Base-by-base conservation (phyloP, 2,888 invertebrate species). In the Chromoteleia sp. region DNA sequence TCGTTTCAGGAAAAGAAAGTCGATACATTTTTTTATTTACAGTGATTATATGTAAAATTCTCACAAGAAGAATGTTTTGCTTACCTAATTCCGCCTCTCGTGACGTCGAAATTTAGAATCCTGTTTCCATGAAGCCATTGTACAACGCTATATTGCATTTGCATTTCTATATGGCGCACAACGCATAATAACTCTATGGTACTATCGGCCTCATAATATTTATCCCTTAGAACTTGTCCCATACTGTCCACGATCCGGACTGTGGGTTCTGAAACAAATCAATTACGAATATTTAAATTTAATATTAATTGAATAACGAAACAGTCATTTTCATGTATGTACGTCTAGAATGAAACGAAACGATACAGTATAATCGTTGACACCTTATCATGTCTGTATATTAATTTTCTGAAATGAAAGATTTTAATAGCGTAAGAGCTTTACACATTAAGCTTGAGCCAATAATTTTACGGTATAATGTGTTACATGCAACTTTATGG, bases 181-280 rank as follows among this genome's bases (percentile, higher is more conserved):
- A 94, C 92, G 91, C 95, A 95, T 70, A 94, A 92, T 85, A 95
- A 92, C 65, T 95, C 94, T 54, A 95, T 93, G 10, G 95, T 95
- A 12, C 94, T 95, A 86, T 95, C 95, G 0, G 94, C 94, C 87
- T 95, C 95, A 89, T 95, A 95, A 88, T 93, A 94, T 88, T 95
- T 94, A 91, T 94, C 95, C 58, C 93, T 91, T n/a, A 95, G 92
- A 7, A 94, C 93, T 5, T 93, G 93, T 0, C 95, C 95, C 52
- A 94, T 94, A 83, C 94, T 94, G 87, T 95, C 95, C 6, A 95
- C 94, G 84, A 95, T 95, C 92, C 94, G 94, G 12, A 95, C 95
- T 92, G 95, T 94, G 12, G 95, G 95, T 12, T 95, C 95, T 95
- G 92, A 0, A 87, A 89, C 81, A 70, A 6, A 68, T 3, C 19